Conservation (phyloP, 2,113 vertebrate species). For the Percina caprodes region DNA sequence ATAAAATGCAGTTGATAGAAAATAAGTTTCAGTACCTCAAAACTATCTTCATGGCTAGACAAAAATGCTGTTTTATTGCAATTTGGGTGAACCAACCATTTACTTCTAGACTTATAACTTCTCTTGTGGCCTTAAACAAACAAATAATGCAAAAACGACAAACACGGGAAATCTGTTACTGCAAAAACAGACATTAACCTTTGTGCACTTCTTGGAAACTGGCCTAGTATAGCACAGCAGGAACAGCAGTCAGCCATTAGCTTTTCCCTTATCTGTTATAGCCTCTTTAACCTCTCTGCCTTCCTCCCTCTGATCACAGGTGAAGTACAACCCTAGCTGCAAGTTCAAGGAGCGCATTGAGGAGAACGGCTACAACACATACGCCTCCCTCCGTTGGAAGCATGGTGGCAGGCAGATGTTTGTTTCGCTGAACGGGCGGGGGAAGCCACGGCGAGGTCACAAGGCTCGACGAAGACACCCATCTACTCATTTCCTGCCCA, state of each 20-base stretch:
- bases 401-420: conserved; percentile 91
- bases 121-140: neutral
- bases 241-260: conserved; percentile 19
- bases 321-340: conserved; percentile 90
- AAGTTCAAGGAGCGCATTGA: conserved; percentile 94
- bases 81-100: neutral
- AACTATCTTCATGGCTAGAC: neutral
- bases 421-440: conserved; percentile 89
- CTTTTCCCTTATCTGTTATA: conserved; percentile 3
- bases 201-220: conserved; percentile 20
- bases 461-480: conserved; percentile 88
- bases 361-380: conserved; percentile 96
- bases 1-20: conserved; percentile 3
- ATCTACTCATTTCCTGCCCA: conserved; percentile 94
- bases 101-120: conserved; percentile 1
- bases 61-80: neutral
- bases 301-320: conserved; percentile 74
- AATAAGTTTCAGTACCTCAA: neutral
- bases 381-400: conserved; percentile 90
- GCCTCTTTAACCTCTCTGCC: conserved; percentile 6
- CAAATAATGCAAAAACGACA: conserved; percentile 18
- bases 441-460: conserved; percentile 84
- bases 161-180: conserved; percentile 38
- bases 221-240: conserved; percentile 7
- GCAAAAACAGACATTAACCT: conserved; percentile 49